Base-by-base conservation (phyloP, 2,888 invertebrate species). In the Tachina fera region DNA sequence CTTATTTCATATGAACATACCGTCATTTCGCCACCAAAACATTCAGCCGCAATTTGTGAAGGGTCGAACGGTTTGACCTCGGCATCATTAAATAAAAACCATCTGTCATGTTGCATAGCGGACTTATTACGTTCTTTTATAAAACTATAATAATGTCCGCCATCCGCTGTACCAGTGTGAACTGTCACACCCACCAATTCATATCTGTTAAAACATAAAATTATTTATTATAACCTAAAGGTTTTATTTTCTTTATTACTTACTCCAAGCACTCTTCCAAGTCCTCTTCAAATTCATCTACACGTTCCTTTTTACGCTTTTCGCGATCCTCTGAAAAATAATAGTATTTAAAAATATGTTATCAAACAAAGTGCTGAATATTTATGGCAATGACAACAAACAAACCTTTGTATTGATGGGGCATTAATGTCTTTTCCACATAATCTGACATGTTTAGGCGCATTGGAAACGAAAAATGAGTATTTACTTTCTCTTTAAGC, bases 11-110 rank as follows among this genome's bases (percentile, higher is more conserved):
- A 6, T 31, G 10, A 47, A 78, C 89, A 93, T 92, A 97, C 97
- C 75, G 98, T 98, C 97, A 98, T 98, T 94, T 98, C 98, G 8
- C 98, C 98, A 4, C 98, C 98, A 92, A 98, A 98, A 93, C 98
- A 98, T 93, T 98, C 98, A 0, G 97, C 96, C 1, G 98, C 98
- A 82, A 98, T 96, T 93, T 98, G 98, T 89, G 96, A 97, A 0
- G 98, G 97, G 94, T 98, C 98, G 92, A 98, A 98, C 0, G 97
- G 96, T 92, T 98, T 98, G 0, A 98, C 97, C 93, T 98, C 97
- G 0, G 97, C 97, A 92, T 98, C 98, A 91, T 98, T 98, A 92
- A 98, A 98, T 53, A 97, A 93, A 90, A 97, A 96, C 98, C 98
- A 98, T 89, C 98, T 97, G 93, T 98, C 98, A 89, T 96, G 95